phyloP scores from a whole-genome alignment of 2,113 vertebrate species.

The Microtus richardsoni region DNA sequence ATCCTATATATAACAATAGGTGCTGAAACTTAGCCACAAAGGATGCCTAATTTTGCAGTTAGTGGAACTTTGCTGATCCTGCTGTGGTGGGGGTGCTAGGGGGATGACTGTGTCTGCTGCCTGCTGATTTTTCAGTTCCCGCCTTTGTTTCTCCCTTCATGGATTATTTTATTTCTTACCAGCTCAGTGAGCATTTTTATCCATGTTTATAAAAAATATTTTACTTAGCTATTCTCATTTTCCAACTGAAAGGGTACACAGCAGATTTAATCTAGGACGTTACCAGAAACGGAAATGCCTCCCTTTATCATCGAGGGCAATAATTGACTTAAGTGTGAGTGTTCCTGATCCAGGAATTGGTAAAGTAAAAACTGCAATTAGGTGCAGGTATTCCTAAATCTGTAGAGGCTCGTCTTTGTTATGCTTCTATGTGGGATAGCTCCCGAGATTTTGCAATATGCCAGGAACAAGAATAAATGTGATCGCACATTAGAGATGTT shows the following conservation, averaged over 20 bases:
- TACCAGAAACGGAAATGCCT: neutral
- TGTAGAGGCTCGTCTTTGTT: neutral
- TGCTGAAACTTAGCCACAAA: neutral
- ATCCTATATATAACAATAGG: neutral
- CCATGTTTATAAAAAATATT: constrained; percentile 28
- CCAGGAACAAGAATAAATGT: neutral
- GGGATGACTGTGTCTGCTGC: neutral
- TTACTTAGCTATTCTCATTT: constrained; percentile 34
- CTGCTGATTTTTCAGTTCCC: neutral
- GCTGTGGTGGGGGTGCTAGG: too few species aligned
- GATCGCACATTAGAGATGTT: neutral
- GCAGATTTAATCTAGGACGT: neutral
- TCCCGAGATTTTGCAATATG: neutral
- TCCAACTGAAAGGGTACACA: neutral
- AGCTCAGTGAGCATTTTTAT: neutral
- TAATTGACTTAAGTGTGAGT: constrained; percentile 14
- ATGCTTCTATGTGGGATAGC: neutral
- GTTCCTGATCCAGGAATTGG: neutral
- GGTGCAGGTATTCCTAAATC: neutral
- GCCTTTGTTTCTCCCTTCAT: neutral
- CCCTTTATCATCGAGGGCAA: constrained; percentile 2
- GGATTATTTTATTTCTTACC: constrained; percentile 28
- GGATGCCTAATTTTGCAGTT: neutral
- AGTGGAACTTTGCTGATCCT: neutral
- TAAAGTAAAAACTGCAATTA: constrained; percentile 13